Evolutionary conservation across 2,113 vertebrate species (phyloP).

Genomic region (Cebus imitator): DNA sequence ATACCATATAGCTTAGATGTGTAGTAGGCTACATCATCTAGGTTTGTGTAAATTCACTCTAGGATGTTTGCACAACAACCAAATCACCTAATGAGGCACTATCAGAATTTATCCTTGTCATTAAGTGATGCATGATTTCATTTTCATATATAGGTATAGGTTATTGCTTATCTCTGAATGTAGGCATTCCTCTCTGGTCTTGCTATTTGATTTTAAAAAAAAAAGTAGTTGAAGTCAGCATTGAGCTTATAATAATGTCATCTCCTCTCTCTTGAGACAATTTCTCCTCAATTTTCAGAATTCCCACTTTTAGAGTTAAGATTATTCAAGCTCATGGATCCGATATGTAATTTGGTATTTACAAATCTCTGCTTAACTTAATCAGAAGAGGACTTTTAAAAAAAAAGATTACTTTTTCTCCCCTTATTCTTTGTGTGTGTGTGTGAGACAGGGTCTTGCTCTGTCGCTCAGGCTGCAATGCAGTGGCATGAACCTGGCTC

Average conservation of each 20-base stretch:
- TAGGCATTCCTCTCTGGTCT: not conserved
- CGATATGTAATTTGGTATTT: not conserved
- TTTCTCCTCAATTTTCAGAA: not conserved
- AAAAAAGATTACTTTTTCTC: not conserved
- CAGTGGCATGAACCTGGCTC: too few species aligned
- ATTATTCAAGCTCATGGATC: not conserved
- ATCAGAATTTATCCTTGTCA: not conserved
- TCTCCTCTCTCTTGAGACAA: not conserved
- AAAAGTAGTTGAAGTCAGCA: not conserved
- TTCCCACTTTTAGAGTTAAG: not conserved
- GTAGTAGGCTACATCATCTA: not conserved
- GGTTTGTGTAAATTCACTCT: not conserved
- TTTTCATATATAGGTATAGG: not conserved
- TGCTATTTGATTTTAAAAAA: not conserved
- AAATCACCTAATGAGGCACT: not conserved
- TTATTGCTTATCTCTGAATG: not conserved
- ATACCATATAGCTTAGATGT: not conserved
- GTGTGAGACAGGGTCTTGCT: too few species aligned
- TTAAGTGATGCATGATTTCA: not conserved
- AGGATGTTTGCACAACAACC: not conserved
- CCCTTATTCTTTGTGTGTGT: too few species aligned
- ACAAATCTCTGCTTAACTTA: not conserved
- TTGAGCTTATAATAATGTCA: not conserved
- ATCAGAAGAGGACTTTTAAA: not conserved
- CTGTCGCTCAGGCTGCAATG: too few species aligned